Evolutionary conservation across 1,140 invertebrate genomes (phyloP).

Genomic region (Pteromalus puparum): DNA sequence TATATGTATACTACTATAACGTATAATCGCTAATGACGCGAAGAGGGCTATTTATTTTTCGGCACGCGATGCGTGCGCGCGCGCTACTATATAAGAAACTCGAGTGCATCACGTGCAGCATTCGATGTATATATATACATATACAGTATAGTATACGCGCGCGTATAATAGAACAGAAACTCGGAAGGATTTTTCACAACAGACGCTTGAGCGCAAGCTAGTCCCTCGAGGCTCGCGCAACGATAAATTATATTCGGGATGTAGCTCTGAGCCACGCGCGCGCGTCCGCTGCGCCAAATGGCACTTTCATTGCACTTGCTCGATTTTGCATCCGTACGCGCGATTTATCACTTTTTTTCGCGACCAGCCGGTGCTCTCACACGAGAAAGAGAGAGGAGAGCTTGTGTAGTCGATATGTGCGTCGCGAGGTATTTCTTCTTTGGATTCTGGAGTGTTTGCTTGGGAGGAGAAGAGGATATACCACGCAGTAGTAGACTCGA

Average conservation of each 20-base stretch:
- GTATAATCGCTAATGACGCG: background rate
- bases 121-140: background rate
- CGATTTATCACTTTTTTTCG: slow-evolving; percentile 65
- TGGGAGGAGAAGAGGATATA: background rate
- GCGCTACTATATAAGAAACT: background rate
- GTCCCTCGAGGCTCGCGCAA: slow-evolving; percentile 51
- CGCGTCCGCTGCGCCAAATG: slow-evolving; percentile 63
- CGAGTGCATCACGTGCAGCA: background rate
- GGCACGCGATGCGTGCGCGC: background rate
- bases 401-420: background rate
- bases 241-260: slow-evolving; percentile 70
- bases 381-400: too few relatives aligned
- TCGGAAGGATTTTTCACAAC: slow-evolving; percentile 27
- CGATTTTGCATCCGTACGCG: slow-evolving; percentile 64
- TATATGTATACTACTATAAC: background rate
- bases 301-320: slow-evolving; percentile 71
- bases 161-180: slow-evolving; percentile 23
- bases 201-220: slow-evolving; percentile 41
- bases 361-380: background rate
- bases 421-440: background rate
- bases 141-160: background rate
- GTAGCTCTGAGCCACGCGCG: background rate
- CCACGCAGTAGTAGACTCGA: background rate
- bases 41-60: slow-evolving; percentile 13
- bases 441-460: background rate